A percentile compares a stretch with the other conserved stretches of the same genome.
Evolutionary conservation across 2,888 invertebrate genomes (phyloP).

Genomic region (Metellina segmentata): DNA sequence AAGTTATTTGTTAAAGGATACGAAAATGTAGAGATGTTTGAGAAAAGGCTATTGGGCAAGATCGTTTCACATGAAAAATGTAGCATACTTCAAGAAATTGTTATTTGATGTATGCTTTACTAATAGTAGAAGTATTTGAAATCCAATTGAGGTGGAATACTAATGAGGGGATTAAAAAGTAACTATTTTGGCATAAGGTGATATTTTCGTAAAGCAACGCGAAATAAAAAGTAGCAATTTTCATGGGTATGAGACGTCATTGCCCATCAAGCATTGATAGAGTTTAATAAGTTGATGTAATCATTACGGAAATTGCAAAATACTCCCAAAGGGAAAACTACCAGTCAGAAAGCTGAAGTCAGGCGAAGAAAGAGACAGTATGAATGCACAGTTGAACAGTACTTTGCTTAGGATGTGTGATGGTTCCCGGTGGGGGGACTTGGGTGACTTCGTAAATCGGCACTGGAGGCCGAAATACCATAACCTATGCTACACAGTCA

Average conservation of each 20-base stretch:
- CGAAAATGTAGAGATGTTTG: no score
- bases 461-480: conserved; percentile 61
- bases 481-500: conserved; percentile 76
- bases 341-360: conserved; percentile 39
- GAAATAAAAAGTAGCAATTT: conserved; percentile 11
- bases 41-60: conserved; percentile 6
- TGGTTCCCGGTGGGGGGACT: conserved; percentile 72
- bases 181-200: conserved; percentile 24
- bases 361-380: conserved; percentile 16
- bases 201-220: conserved; percentile 38
- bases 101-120: not conserved
- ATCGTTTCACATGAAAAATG: conserved; percentile 37
- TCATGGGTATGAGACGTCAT: conserved; percentile 33
- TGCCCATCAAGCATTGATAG: conserved; percentile 31
- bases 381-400: conserved; percentile 48
- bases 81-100: conserved; percentile 29
- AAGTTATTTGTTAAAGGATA: not conserved
- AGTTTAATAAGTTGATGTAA: conserved; percentile 34
- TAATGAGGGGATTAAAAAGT: not conserved
- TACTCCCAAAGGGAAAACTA: conserved; percentile 54
- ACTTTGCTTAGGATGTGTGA: conserved; percentile 49
- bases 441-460: conserved; percentile 72
- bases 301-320: conserved; percentile 55
- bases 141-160: not conserved
- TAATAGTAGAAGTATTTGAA: conserved; percentile 20